Evolutionary conservation across 2,113 vertebrate genomes (phyloP), one percentile per base, ranked within the genome.

Genomic region (Cnemophilus loriae): DNA sequence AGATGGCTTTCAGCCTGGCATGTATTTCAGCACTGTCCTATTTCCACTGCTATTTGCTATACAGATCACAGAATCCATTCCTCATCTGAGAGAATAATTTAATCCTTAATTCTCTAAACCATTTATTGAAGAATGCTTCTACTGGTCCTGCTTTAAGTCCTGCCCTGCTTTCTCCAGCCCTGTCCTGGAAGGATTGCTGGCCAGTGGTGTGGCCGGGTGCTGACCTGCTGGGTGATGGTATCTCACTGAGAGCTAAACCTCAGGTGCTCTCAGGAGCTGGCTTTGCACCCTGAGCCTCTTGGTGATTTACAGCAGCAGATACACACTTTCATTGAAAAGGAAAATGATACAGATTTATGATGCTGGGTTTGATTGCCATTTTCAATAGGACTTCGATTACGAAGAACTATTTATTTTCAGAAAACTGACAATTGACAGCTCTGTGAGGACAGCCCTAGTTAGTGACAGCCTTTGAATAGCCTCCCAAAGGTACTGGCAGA

Each of bases 91-190:
- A 84, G 70, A 87, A 83, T 88, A 73, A 89, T 76, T 88, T 89
- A 81, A 93, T 95, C 85, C 73, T 80, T 77, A 47, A 50, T 81
- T 90, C 78, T 93, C 90, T 88, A 71, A 94, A 73, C 52, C n/a
- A 67, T 47, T 91, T 89, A 70, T 1, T 82, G 73, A 42, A 93
- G 84, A 90, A 59, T 76, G 50, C 41, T 77, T 67, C 61, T 35
- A 2, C 13, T 49, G 15, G 23, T 69, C 16, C n/a, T 67, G 5
- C 59, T 71, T 70, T 90, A 81, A 89, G 57, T 56, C 57, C 28
- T 93, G 61, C 27, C 41, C 53, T 83, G 37, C 59, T 83, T 73
- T 79, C 55, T 80, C 59, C 42, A 88, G 20, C 46, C 21, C 8
- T 55, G 55, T 68, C 32, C 50, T 63, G 33, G 22, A 47, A 70